Conservation (phyloP, 2,113 vertebrate genomes). For the Silurus glanis region DNA sequence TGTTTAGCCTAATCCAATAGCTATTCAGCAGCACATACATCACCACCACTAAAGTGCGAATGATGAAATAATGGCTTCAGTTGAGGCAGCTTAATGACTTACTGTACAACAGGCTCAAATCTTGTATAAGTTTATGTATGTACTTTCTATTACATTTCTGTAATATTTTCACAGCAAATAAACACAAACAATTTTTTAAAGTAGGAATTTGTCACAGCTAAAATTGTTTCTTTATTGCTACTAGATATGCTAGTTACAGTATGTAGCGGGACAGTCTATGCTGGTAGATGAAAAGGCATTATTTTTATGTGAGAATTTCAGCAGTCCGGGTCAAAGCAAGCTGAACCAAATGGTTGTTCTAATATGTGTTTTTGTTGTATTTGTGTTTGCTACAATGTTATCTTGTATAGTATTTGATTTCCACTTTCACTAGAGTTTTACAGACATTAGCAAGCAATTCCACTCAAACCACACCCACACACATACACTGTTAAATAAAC, state of each 20-base stretch:
- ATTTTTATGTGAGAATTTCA: not conserved
- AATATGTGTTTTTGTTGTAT: not conserved
- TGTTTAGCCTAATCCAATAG: constrained; percentile 78
- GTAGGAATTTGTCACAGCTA: constrained; percentile 24
- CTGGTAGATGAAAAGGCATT: constrained; percentile 1
- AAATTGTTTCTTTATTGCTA: constrained; percentile 39
- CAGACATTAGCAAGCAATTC: constrained; percentile 6
- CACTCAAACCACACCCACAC: constrained; percentile 28
- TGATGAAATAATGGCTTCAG: constrained; percentile 69
- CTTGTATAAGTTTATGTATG: constrained; percentile 25
- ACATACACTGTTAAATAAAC: constrained; percentile 60
- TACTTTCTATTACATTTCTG: constrained; percentile 47
- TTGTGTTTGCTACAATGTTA: not conserved
- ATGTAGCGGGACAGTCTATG: constrained; percentile 29
- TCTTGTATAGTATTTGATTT: not conserved
- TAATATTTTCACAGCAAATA: constrained; percentile 38
- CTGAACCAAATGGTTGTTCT: not conserved
- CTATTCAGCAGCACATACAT: constrained; percentile 72
- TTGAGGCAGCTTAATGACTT: constrained; percentile 73
- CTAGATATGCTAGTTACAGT: constrained; percentile 11
- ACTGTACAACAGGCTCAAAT: constrained; percentile 52
- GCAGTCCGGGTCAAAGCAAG: not conserved
- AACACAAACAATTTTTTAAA: constrained; percentile 33
- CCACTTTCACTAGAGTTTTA: not conserved
- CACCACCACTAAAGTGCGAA: constrained; percentile 59